Percentiles rank a stretch among this genome's conserved stretches.
Evolutionary conservation across 2,888 invertebrate species (phyloP).

Genomic region (Spilarctia lutea): DNA sequence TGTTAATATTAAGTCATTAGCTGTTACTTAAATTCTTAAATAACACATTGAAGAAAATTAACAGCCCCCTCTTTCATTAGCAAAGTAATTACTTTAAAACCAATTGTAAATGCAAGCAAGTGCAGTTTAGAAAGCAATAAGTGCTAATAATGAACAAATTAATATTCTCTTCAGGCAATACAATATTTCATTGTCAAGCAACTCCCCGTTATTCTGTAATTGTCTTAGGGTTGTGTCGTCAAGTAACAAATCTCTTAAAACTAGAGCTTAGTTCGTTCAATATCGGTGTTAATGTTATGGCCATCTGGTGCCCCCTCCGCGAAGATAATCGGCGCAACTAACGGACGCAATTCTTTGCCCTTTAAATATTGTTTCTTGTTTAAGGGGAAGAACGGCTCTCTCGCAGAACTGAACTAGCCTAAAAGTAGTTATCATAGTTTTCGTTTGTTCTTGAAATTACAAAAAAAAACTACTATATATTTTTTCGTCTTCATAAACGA

Average conservation of each 20-base stretch:
- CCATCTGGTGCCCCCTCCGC: slow-evolving; percentile 66
- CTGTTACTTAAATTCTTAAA: background rate
- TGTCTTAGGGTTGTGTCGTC: slow-evolving; percentile 44
- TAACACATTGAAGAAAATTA: background rate
- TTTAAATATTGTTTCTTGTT: slow-evolving; percentile 64
- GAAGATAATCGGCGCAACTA: slow-evolving; percentile 73
- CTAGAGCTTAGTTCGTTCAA: slow-evolving; percentile 53
- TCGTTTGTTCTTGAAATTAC: too few relatives aligned
- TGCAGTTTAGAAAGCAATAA: slow-evolving; percentile 13
- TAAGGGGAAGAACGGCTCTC: slow-evolving; percentile 48
- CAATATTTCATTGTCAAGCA: slow-evolving; percentile 37
- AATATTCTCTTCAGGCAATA: slow-evolving; percentile 41
- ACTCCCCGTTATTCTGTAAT: slow-evolving; percentile 38
- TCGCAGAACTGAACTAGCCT: background rate
- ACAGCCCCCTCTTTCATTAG: background rate
- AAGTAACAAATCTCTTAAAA: slow-evolving; percentile 52
- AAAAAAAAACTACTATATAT: too few relatives aligned
- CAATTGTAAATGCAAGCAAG: slow-evolving; percentile 8
- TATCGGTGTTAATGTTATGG: slow-evolving; percentile 69
- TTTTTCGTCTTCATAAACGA: too few relatives aligned
- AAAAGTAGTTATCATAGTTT: too few relatives aligned
- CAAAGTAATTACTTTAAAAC: background rate
- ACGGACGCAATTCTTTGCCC: slow-evolving; percentile 63
- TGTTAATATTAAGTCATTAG: background rate
- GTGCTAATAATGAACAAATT: slow-evolving; percentile 35